These are phyloP conservation scores for Monopis laevigella DNA, from an alignment of 2,888 invertebrate genomes.

Conservation along the genomic window DNA sequence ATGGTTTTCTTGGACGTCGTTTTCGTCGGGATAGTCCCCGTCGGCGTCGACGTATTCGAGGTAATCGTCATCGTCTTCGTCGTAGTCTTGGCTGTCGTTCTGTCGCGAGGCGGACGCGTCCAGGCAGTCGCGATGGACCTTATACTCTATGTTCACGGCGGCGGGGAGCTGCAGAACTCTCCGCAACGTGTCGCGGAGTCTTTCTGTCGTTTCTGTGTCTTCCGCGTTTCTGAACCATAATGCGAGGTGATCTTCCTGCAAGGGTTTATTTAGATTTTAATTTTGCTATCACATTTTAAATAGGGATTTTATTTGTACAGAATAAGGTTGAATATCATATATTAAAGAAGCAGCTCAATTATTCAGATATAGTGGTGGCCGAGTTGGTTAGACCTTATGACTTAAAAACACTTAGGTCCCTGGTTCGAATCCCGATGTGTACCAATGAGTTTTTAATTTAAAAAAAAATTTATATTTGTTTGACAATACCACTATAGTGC, in stretches of 20 bases:
- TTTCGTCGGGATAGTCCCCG: background rate
- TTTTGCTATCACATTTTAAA: too few relatives aligned
- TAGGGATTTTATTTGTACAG: too few relatives aligned
- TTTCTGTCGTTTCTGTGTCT: constrained; percentile 86
- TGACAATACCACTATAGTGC: too few relatives aligned
- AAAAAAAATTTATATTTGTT: too few relatives aligned
- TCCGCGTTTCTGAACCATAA: constrained; percentile 97
- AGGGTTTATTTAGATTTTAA: too few relatives aligned
- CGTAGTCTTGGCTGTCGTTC: constrained; percentile 9
- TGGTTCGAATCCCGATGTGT: too few relatives aligned
- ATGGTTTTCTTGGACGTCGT: background rate
- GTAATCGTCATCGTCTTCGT: background rate
- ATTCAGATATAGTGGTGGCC: too few relatives aligned
- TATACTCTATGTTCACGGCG: constrained; percentile 95
- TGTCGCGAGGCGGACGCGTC: constrained; percentile 34
- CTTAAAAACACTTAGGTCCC: too few relatives aligned
- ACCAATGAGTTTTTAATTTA: too few relatives aligned
- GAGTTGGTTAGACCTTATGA: too few relatives aligned
- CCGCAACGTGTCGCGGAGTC: constrained; percentile 94
- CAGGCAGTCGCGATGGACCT: constrained; percentile 64
- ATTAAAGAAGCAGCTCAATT: too few relatives aligned
- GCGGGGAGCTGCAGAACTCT: constrained; percentile 95
- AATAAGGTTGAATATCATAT: background rate
- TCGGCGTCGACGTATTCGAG: background rate
- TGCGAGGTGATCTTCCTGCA: constrained; percentile 92